Evolutionary conservation across 2,797 vertebrate species (phyloP).

Genomic region (Dipus sagitta): DNA sequence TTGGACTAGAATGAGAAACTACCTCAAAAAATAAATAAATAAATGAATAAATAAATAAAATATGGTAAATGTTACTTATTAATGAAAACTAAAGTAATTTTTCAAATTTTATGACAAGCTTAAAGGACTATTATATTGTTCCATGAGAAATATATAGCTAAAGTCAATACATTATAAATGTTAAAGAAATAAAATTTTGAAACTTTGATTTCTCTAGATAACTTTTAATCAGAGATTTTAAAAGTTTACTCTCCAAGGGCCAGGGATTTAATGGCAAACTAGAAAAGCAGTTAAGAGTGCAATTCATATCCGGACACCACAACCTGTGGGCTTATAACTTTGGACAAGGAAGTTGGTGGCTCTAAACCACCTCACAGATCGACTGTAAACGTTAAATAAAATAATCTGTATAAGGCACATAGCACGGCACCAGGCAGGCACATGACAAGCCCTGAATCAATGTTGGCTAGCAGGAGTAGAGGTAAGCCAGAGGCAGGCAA

Average conservation of each 20-base stretch:
- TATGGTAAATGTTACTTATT: background rate
- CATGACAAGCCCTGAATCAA: background rate
- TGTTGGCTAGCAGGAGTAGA: background rate
- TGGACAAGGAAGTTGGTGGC: background rate
- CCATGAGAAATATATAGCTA: background rate
- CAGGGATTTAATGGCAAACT: background rate
- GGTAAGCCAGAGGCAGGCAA: background rate
- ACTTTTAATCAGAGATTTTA: conserved; percentile 12
- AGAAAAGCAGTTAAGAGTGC: background rate
- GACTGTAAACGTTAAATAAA: conserved; percentile 32
- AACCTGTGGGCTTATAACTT: background rate
- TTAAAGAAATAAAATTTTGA: background rate
- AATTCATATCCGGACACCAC: background rate
- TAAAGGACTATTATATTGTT: background rate
- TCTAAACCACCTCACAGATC: background rate
- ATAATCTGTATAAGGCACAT: background rate
- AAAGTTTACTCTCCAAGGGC: background rate
- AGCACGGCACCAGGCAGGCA: background rate
- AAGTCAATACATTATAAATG: background rate
- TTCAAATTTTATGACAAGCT: background rate
- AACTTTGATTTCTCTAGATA: background rate
- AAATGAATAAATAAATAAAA: background rate
- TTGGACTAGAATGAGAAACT: too few relatives aligned
- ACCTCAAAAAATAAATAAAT: too few relatives aligned
- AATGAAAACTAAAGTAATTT: conserved; percentile 42